These are phyloP conservation scores for Pachycephus smyrnensis DNA, from an alignment of 2,888 invertebrate species.

Conservation along the genomic window DNA sequence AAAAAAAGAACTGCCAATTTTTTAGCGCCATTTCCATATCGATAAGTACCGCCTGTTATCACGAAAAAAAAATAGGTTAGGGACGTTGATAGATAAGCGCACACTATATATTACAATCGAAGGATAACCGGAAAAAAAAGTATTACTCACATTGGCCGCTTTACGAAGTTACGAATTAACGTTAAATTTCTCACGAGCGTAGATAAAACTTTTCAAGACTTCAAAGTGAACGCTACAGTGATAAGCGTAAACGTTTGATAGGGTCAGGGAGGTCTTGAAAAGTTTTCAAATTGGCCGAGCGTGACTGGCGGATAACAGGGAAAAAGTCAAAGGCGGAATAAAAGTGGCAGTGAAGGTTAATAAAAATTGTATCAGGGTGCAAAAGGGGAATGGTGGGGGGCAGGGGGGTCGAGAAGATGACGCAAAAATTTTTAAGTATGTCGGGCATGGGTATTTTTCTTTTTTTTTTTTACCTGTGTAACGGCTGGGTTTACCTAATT, in stretches of 20 bases:
- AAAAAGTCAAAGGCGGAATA: background rate
- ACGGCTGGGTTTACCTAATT: background rate
- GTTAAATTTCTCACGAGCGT: background rate
- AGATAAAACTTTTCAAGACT: background rate
- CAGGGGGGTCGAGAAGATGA: accelerated
- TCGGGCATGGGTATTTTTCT: background rate
- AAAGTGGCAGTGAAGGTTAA: background rate
- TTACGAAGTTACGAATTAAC: background rate
- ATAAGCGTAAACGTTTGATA: too few species aligned
- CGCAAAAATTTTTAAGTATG: background rate
- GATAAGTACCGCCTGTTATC: too few species aligned
- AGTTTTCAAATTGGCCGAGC: background rate
- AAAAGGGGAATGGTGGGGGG: too few species aligned
- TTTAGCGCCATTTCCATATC: too few species aligned
- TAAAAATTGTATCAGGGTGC: background rate
- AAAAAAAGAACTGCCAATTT: too few species aligned
- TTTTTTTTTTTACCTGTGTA: background rate
- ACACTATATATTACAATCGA: too few species aligned
- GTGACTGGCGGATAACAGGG: background rate
- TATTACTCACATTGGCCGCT: background rate
- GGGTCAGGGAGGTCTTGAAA: background rate
- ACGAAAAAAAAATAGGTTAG: too few species aligned
- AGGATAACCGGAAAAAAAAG: too few species aligned
- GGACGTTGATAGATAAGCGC: too few species aligned
- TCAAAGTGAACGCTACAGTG: background rate